A percentile compares a stretch with the other conserved stretches of the same genome.
Evolutionary conservation across 2,797 vertebrate genomes (phyloP).

Genomic region (Sphenodon punctatus): DNA sequence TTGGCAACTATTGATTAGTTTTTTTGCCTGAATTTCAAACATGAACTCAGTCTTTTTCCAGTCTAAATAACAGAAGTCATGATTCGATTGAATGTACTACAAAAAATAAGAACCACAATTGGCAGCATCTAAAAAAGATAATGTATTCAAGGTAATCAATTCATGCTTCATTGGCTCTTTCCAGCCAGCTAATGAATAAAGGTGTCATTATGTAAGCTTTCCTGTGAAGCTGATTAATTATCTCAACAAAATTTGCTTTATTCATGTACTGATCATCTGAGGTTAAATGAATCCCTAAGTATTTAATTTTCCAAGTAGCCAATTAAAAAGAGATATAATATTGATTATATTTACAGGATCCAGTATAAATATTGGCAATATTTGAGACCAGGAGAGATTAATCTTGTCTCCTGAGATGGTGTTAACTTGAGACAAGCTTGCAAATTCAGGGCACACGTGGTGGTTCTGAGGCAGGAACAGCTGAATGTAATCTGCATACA

Average conservation of each 20-base stretch:
- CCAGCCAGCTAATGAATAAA: slow-evolving; percentile 57
- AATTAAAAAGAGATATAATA: slow-evolving; percentile 31
- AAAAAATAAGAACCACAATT: slow-evolving; percentile 33
- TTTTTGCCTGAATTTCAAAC: slow-evolving; percentile 49
- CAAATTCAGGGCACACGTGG: not conserved
- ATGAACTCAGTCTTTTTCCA: slow-evolving; percentile 21
- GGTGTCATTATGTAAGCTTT: slow-evolving; percentile 31
- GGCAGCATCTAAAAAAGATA: slow-evolving; percentile 45
- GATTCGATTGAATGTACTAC: slow-evolving; percentile 44
- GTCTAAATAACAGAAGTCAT: slow-evolving; percentile 45
- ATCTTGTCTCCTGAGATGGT: not conserved
- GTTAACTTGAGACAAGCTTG: not conserved
- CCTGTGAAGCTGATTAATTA: slow-evolving; percentile 61
- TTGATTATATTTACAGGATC: not conserved
- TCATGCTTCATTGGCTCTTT: slow-evolving; percentile 57
- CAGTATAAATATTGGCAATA: not conserved
- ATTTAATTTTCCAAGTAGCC: slow-evolving; percentile 35
- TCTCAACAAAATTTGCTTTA: slow-evolving; percentile 58
- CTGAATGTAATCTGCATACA: not conserved
- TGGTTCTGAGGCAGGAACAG: not conserved
- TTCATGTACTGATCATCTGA: slow-evolving; percentile 44
- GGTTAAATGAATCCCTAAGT: slow-evolving; percentile 54
- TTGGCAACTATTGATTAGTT: slow-evolving; percentile 30
- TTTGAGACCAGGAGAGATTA: not conserved
- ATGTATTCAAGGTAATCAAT: slow-evolving; percentile 62